phyloP scores from a whole-genome alignment of 2,888 invertebrate species.

The Parnassius orleans region DNA sequence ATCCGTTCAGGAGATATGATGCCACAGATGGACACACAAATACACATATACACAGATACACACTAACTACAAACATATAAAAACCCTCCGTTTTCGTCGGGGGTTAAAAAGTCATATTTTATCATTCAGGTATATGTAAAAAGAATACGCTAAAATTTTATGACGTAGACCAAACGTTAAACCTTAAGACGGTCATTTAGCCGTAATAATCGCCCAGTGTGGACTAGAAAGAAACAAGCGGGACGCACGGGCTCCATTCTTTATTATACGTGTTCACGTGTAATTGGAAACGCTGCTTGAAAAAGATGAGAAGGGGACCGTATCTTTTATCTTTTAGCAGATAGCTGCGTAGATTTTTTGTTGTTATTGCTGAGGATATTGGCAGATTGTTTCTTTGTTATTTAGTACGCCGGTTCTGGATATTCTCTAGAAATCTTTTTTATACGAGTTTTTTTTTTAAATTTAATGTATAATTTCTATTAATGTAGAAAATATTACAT shows the following conservation, averaged over 20 bases:
- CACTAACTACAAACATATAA: too few relatives aligned
- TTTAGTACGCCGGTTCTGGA: slow-evolving; percentile 15
- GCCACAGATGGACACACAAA: too few relatives aligned
- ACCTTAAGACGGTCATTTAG: slow-evolving; percentile 67
- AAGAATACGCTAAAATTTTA: slow-evolving; percentile 21
- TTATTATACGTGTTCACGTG: slow-evolving; percentile 63
- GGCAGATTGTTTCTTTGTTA: slow-evolving; percentile 25
- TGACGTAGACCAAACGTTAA: slow-evolving; percentile 35
- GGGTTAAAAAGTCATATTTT: too few relatives aligned
- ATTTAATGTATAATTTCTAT: too few relatives aligned
- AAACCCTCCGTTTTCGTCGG: too few relatives aligned
- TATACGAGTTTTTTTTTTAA: too few relatives aligned
- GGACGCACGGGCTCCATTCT: slow-evolving; percentile 42
- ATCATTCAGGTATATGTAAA: too few relatives aligned
- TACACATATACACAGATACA: too few relatives aligned
- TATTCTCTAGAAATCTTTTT: background rate
- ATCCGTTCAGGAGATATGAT: too few relatives aligned
- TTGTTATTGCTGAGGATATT: slow-evolving; percentile 24
- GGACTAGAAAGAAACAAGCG: slow-evolving; percentile 42
- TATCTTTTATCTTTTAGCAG: slow-evolving; percentile 25
- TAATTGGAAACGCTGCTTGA: slow-evolving; percentile 58
- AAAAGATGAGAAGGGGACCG: slow-evolving; percentile 33
- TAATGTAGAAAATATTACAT: too few relatives aligned
- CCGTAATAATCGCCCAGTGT: slow-evolving; percentile 73
- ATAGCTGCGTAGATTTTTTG: slow-evolving; percentile 22